These are phyloP conservation scores for human (Homo sapiens) DNA, from an alignment of 2,113 vertebrate species.

Conservation along the genomic window GRCh38 chr18:34597501-34598000, in stretches of 20 bases:
- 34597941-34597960: not conserved
- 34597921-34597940: not conserved
- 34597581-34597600: not conserved
- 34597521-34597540: not conserved
- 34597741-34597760: not conserved
- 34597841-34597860: not conserved
- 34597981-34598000: not conserved
- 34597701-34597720: not conserved
- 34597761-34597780: accelerated
- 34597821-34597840: not conserved
- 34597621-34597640: not conserved
- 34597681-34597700: not conserved
- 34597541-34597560: not conserved
- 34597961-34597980: not conserved
- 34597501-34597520: not conserved
- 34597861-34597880: not conserved
- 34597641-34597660: not conserved
- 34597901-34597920: not conserved
- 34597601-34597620: not conserved
- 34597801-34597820: not conserved
- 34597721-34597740: not conserved
- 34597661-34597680: not conserved
- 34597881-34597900: not conserved
- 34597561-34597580: not conserved
- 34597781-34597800: not conserved